Conservation (phyloP, 1,140 invertebrate species). For the Micrasema minimum region DNA sequence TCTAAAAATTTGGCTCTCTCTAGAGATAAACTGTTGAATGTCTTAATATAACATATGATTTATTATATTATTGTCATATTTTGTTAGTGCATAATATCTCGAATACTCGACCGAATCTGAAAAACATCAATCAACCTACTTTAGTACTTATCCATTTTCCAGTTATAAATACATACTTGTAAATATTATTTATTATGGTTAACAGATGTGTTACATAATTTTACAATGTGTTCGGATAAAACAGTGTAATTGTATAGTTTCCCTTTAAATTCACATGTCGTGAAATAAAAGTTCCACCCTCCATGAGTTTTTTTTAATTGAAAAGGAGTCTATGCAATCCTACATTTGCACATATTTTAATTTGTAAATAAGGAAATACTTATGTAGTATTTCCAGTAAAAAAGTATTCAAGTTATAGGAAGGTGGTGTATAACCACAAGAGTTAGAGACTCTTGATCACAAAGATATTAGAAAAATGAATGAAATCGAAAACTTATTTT, state of each 20-base stretch:
- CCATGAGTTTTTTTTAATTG: not conserved
- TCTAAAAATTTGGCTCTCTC: too few relatives aligned
- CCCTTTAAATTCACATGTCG: not conserved
- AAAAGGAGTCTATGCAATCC: not conserved
- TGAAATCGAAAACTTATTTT: too few relatives aligned
- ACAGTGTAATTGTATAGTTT: constrained; percentile 44
- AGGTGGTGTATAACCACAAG: not conserved
- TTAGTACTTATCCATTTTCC: too few relatives aligned
- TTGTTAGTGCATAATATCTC: not conserved
- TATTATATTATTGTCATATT: too few relatives aligned
- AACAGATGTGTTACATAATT: not conserved
- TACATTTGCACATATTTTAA: not conserved
- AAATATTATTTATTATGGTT: not conserved
- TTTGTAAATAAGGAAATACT: not conserved
- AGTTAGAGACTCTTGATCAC: too few relatives aligned
- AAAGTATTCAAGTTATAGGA: not conserved
- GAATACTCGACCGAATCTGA: not conserved
- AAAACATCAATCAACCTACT: too few relatives aligned
- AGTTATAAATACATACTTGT: too few relatives aligned
- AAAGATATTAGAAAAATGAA: too few relatives aligned
- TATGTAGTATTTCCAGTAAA: not conserved
- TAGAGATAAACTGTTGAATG: too few relatives aligned
- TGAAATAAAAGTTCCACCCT: not conserved
- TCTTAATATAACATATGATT: too few relatives aligned
- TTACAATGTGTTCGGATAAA: constrained; percentile 46